phyloP scores from a whole-genome alignment of 1,140 invertebrate genomes.

The Thaumetopoea pityocampa region DNA sequence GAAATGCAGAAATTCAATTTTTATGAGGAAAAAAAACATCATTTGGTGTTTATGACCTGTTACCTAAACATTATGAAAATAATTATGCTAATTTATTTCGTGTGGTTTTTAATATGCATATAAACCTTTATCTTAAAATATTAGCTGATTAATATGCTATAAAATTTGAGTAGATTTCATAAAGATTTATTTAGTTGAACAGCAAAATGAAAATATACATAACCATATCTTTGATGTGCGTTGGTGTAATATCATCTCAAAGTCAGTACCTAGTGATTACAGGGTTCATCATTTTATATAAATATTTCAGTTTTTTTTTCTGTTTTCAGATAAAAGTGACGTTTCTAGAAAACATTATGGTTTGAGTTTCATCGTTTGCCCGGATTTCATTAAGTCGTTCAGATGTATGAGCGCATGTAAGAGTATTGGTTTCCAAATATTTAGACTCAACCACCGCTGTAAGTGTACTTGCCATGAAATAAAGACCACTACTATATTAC shows the following conservation, averaged over 20 bases:
- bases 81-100: no score
- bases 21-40: no score
- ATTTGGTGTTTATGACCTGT: no score
- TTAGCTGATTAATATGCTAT: no score
- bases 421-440: conserved; percentile 50
- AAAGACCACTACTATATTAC: conserved; percentile 45
- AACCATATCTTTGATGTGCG: not conserved
- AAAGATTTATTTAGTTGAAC: not conserved
- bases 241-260: conserved; percentile 1
- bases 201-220: conserved; percentile 9
- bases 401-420: conserved; percentile 58
- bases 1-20: no score
- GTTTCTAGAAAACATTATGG: conserved; percentile 51
- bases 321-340: conserved; percentile 23
- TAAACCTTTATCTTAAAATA: no score
- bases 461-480: conserved; percentile 54
- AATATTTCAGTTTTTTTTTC: conserved; percentile 8
- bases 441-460: conserved; percentile 37
- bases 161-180: not conserved
- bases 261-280: no score
- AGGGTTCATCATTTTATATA: not conserved
- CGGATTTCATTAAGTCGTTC: conserved; percentile 36
- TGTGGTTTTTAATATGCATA: no score
- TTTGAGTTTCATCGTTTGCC: conserved; percentile 43
- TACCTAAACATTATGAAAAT: no score